These are phyloP conservation scores for Drosophila macrospina DNA, from an alignment of 2,888 invertebrate genomes.

Conservation along the genomic window DNA sequence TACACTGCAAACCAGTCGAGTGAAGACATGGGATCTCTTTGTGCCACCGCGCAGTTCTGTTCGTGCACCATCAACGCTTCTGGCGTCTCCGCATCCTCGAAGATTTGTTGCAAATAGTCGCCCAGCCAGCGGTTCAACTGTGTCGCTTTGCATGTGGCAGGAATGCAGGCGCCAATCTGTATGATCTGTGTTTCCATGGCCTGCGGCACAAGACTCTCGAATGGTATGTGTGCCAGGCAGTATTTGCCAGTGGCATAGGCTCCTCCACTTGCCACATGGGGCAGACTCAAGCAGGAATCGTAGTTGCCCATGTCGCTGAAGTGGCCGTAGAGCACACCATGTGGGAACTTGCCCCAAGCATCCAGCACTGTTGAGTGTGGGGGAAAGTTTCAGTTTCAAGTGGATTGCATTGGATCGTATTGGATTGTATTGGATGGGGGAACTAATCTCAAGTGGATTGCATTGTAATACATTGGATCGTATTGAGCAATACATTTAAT, in stretches of 20 bases:
- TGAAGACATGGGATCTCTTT: conserved; percentile 40
- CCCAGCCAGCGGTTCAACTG: conserved; percentile 46
- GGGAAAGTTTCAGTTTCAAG: background rate
- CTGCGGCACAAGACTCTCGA: conserved; percentile 18
- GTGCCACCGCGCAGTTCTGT: conserved; percentile 12
- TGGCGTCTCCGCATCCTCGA: conserved; percentile 11
- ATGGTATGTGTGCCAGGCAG: conserved; percentile 54
- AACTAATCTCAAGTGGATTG: too few species aligned
- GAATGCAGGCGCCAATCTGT: conserved; percentile 53
- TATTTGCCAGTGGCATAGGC: conserved; percentile 42
- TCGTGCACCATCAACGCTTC: conserved; percentile 37
- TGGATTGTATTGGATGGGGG: background rate
- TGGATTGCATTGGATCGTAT: too few species aligned
- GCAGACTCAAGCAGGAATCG: conserved; percentile 82
- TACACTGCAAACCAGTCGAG: conserved; percentile 79
- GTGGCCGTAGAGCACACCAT: conserved; percentile 83
- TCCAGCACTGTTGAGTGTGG: conserved; percentile 82
- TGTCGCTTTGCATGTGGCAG: conserved; percentile 39
- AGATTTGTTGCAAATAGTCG: conserved; percentile 36
- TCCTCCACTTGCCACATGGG: background rate
- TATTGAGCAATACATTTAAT: background rate
- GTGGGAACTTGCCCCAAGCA: conserved; percentile 84
- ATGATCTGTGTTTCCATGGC: conserved; percentile 9
- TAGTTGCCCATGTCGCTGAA: conserved; percentile 83
- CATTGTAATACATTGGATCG: background rate